These are phyloP conservation scores for Montipora cactus DNA, from an alignment of 64 coral and sea anemone species.

Conservation along the genomic window DNA sequence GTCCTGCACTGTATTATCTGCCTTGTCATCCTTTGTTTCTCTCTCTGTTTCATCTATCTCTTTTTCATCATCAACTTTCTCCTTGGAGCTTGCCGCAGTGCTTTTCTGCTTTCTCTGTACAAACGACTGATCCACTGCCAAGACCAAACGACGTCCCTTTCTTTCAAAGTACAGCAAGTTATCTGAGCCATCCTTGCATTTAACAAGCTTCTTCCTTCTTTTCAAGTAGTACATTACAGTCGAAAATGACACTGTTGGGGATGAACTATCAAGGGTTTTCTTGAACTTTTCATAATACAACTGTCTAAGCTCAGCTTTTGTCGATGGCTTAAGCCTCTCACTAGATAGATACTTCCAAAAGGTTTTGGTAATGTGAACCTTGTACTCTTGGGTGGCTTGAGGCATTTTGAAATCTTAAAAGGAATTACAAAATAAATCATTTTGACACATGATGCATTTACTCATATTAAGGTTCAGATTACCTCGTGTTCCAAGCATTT, in stretches of 20 bases:
- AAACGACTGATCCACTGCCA: conserved; percentile 69
- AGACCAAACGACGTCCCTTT: conserved; percentile 55
- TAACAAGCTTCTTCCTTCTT: conserved; percentile 57
- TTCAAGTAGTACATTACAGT: conserved; percentile 56
- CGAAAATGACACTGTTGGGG: conserved; percentile 52
- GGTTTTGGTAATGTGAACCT: conserved; percentile 39
- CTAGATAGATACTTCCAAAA: conserved; percentile 61
- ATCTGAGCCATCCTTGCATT: conserved; percentile 51
- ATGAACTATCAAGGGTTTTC: neutral
- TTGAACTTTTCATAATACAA: conserved; percentile 70
- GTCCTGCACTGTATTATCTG: neutral
- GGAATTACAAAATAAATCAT: neutral
- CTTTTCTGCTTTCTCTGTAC: conserved; percentile 46
- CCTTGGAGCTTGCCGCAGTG: neutral
- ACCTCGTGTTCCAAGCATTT: no score
- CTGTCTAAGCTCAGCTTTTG: conserved; percentile 48
- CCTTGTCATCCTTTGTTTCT: neutral
- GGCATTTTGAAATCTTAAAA: conserved; percentile 24
- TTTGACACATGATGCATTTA: neutral
- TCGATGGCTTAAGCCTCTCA: conserved; percentile 23
- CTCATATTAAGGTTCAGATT: no score
- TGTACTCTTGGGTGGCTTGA: conserved; percentile 8
- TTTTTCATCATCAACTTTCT: conserved; percentile 29
- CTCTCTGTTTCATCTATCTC: conserved; percentile 29
- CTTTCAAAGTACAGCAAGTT: conserved; percentile 65